Evolutionary conservation across 2,797 vertebrate species (phyloP).

Genomic region (Micromesistius poutassou): DNA sequence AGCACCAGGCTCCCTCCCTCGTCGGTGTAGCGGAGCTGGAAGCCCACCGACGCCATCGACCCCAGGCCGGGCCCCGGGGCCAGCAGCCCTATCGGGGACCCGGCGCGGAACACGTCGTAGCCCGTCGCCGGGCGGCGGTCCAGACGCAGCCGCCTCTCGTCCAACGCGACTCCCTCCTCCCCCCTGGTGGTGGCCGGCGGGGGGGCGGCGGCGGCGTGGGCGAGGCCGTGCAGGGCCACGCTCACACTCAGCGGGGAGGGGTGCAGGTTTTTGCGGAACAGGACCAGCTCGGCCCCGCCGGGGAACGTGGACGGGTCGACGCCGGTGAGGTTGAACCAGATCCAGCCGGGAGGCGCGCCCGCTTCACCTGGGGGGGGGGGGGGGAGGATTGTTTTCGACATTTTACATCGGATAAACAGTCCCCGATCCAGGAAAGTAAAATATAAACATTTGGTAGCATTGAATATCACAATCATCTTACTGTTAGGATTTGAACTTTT

Average conservation of each 20-base stretch:
- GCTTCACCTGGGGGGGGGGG: constrained; percentile 38
- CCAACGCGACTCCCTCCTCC: constrained; percentile 42
- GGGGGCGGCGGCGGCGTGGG: constrained; percentile 28
- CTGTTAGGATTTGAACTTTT: not conserved
- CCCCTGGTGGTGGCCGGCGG: not conserved
- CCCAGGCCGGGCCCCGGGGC: constrained; percentile 17
- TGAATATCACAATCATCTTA: not conserved
- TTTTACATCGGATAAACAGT: not conserved
- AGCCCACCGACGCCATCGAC: constrained; percentile 41
- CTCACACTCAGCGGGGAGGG: constrained; percentile 61
- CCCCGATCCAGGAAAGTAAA: not conserved
- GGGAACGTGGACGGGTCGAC: constrained; percentile 55
- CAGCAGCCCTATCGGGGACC: constrained; percentile 52
- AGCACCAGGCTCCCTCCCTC: constrained; percentile 70
- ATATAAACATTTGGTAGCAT: not conserved
- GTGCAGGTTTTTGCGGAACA: constrained; percentile 67
- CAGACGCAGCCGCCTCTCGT: constrained; percentile 61
- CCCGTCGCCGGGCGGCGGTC: constrained; percentile 61
- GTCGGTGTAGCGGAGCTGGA: constrained; percentile 70
- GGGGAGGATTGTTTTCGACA: not conserved
- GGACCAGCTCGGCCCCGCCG: constrained; percentile 62
- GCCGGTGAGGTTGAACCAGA: constrained; percentile 69
- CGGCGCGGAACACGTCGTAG: constrained; percentile 72
- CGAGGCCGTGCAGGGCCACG: constrained; percentile 61
- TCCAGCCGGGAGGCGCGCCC: constrained; percentile 58